Evolutionary conservation across 2,113 vertebrate genomes (phyloP), one percentile per base, ranked within the genome.

Genomic region (Oryzias javanicus): DNA sequence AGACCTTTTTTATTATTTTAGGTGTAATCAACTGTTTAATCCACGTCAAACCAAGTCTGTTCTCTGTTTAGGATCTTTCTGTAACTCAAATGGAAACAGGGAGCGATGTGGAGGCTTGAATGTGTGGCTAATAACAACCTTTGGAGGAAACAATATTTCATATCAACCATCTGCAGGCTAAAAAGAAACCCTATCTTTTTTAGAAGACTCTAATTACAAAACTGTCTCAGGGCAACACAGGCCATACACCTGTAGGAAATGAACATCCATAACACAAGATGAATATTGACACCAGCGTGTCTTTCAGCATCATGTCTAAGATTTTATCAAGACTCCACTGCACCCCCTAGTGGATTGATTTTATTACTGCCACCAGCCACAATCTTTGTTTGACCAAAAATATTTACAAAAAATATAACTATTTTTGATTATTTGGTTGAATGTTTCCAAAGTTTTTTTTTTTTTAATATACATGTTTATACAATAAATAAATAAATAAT

Each of bases 151-250:
- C 18, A 52, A 17, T 48, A 52, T 61, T 15, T 44, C 16, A 44
- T 18, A 19, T 18, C 7, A 47, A 52, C 54, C 67, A 70, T 58
- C 67, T 62, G 60, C 69, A 69, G 56, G 42, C 10, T 50, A 0
- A n/a, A 60, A 67, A 70, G 67, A 80, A 77, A 79, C 52, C 22
- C 46, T 55, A 77, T 79, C 60, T 55, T 49, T 35, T 8, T 51
- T 59, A 57, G 55, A 53, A 13, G 50, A 62, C 50, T 55, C 66
- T 64, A 57, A 80, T 74, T 52, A 57, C 53, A 59, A 27, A 58
- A 41, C 22, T 49, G 44, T 47, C 41, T 55, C 19, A 48, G n/a
- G 47, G 52, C 4, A 5, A 55, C 49, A 51, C 42, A 35, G 35
- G 35, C 35, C 35, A 35, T 35, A 12, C 35, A 35, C 35, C 10